Base-by-base conservation (phyloP, 2,888 invertebrate species). In the Yponomeuta sedellus region DNA sequence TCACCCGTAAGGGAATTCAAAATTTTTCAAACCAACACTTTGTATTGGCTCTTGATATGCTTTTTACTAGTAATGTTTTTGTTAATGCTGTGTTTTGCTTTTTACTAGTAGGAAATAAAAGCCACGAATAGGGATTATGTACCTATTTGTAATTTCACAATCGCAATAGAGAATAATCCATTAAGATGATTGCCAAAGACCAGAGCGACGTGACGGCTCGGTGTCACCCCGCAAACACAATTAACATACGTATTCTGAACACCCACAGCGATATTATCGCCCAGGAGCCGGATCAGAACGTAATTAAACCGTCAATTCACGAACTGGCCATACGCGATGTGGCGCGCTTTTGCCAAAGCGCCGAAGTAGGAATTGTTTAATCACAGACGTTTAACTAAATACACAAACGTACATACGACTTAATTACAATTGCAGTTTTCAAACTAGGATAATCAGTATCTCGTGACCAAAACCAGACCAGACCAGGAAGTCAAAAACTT, bases 271-370 rank as follows among this genome's bases (percentile, higher is more conserved):
- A 67, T 80, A 82, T 78, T 82, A 83, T 79, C 82, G 76, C 76
- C 44, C 72, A 73, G 79, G 76, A 83, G 83, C 86, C 85, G 88
- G 86, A 89, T 89, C 87, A 87, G 82, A 81, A 77, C 80, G 87
- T 89, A 90, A 91, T 91, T 91, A 90, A 89, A 87, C 82, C 85
- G 84, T 85, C 90, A 87, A 86, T 87, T 87, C 90, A 90, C 90
- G 90, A 82, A 88, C 85, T 71, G 78, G 77, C 71, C 70, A 74
- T 78, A 73, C 71, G 83, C 80, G 83, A 88, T 87, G 85, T 87
- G 78, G 82, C 84, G 78, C 87, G 90, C 89, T 88, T 89, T 88
- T 90, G 90, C 90, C 90, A 91, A 90, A 91, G 90, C 83, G 72
- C 76, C 75, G 82, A 83, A 85, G 85, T 52, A 52, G 12, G 16